These are phyloP conservation scores for Baronia brevicornis DNA, from an alignment of 2,888 invertebrate species.

Conservation along the genomic window DNA sequence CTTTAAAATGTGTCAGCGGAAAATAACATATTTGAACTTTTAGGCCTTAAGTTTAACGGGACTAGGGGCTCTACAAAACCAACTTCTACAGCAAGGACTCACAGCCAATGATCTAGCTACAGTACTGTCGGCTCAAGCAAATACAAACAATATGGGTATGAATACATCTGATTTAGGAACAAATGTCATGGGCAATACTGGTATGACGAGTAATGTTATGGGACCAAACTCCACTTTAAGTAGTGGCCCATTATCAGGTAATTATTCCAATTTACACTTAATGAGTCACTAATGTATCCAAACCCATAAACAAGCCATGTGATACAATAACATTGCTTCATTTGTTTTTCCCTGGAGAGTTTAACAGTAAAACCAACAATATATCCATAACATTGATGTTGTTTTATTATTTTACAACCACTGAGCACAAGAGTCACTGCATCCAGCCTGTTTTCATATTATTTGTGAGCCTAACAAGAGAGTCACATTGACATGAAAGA, in stretches of 20 bases:
- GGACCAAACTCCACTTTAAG: conserved; percentile 40
- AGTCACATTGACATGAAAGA: too few species aligned
- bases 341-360: too few species aligned
- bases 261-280: conserved; percentile 1
- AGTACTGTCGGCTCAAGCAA: conserved; percentile 51
- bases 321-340: too few species aligned
- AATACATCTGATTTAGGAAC: conserved; percentile 37
- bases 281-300: conserved; percentile 2
- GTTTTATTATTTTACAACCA: too few species aligned
- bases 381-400: too few species aligned
- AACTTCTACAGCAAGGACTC: conserved; percentile 65
- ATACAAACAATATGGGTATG: conserved; percentile 39
- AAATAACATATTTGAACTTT: conserved; percentile 20
- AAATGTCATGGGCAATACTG: conserved; percentile 34
- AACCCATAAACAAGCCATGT: too few species aligned
- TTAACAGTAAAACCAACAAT: too few species aligned
- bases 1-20: background rate
- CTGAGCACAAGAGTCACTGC: too few species aligned
- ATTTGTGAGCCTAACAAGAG: too few species aligned
- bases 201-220: conserved; percentile 36
- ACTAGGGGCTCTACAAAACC: conserved; percentile 64
- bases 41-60: conserved; percentile 65
- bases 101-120: conserved; percentile 62
- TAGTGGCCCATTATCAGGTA: conserved; percentile 61
- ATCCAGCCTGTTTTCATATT: too few species aligned